Conservation (phyloP, 2,888 invertebrate genomes). For the Ametastegia equiseti region DNA sequence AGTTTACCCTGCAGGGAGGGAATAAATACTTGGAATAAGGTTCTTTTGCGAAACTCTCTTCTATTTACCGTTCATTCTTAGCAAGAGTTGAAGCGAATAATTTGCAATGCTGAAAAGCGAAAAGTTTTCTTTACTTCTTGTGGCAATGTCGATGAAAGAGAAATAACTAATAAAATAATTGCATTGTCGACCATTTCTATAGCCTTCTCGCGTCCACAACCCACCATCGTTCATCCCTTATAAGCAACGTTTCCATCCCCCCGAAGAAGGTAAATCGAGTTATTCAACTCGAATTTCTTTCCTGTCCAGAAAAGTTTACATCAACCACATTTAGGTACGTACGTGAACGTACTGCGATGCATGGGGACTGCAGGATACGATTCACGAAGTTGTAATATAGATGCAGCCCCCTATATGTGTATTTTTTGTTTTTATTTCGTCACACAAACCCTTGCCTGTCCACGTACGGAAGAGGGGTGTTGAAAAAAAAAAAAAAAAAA, state of each 20-base stretch:
- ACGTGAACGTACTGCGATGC: neutral
- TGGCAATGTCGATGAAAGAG: slow-evolving; percentile 14
- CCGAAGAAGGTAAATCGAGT: slow-evolving; percentile 24
- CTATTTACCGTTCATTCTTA: neutral
- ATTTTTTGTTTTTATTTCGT: too few relatives aligned
- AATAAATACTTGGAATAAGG: neutral
- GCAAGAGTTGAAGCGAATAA: slow-evolving; percentile 61
- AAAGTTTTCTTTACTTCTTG: slow-evolving; percentile 70
- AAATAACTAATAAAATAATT: slow-evolving; percentile 44
- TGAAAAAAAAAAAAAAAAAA: too few relatives aligned
- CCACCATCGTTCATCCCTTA: neutral
- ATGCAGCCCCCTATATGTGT: neutral
- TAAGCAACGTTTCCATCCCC: neutral
- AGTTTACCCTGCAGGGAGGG: neutral
- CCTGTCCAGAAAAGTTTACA: slow-evolving; percentile 22
- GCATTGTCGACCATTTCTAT: neutral
- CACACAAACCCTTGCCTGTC: neutral
- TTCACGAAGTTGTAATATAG: neutral
- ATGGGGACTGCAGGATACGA: neutral
- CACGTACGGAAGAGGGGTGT: neutral
- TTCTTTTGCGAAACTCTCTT: neutral
- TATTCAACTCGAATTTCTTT: slow-evolving; percentile 40
- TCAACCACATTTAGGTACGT: neutral
- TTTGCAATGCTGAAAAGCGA: slow-evolving; percentile 73
- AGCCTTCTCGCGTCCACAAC: neutral